Percentiles rank a stretch among this genome's conserved stretches.
Evolutionary conservation across 1,140 invertebrate species (phyloP).

Genomic region (Drosophila sp.): DNA sequence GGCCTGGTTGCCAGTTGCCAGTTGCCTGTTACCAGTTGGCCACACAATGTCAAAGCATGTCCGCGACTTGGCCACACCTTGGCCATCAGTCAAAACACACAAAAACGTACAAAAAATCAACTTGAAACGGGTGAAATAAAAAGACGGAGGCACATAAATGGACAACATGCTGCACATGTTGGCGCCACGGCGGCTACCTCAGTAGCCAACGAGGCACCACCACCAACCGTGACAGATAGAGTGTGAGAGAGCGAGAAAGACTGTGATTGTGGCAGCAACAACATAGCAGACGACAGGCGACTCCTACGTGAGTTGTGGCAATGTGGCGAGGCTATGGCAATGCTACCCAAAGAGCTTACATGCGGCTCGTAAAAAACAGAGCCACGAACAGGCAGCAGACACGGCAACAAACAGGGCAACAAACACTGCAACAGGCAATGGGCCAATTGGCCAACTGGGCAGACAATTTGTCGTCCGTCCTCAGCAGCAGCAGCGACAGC

Average conservation of each 20-base stretch:
- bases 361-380: constrained; percentile 77
- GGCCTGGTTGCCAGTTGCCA: background rate
- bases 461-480: constrained; percentile 75
- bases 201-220: constrained; percentile 60
- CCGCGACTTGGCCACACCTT: constrained; percentile 65
- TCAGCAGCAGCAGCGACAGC: constrained; percentile 18
- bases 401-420: constrained; percentile 52
- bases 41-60: constrained; percentile 68
- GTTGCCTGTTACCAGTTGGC: constrained; percentile 13
- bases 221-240: constrained; percentile 75
- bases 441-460: constrained; percentile 59
- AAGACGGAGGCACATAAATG: constrained; percentile 37
- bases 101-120: constrained; percentile 4
- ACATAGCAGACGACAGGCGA: constrained; percentile 49
- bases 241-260: background rate
- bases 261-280: constrained; percentile 37
- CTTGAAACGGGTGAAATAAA: constrained; percentile 11
- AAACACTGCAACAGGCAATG: constrained; percentile 42
- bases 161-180: constrained; percentile 53
- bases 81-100: constrained; percentile 63
- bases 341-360: constrained; percentile 67
- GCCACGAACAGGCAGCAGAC: constrained; percentile 22
- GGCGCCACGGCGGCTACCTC: constrained; percentile 71
- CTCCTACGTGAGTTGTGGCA: constrained; percentile 66
- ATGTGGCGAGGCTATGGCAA: constrained; percentile 51